Evolutionary conservation across 2,888 invertebrate genomes (phyloP).

Genomic region (Proisotoma minuta): DNA sequence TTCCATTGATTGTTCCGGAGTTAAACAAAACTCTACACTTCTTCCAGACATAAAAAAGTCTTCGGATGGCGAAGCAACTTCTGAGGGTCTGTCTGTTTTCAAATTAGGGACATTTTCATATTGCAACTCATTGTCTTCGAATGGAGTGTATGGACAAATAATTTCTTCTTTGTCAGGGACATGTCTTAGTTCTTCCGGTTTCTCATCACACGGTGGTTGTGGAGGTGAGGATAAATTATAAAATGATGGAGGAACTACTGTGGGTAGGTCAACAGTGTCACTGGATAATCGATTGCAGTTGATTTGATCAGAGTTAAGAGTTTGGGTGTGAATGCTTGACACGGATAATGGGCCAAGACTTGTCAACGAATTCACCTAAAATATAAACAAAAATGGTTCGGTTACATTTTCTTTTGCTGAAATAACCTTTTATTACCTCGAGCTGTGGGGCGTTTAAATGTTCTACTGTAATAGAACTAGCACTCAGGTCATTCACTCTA

Average conservation of each 20-base stretch:
- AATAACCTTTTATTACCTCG: conserved; percentile 29
- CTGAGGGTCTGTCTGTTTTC: too few relatives aligned
- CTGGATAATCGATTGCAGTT: conserved; percentile 38
- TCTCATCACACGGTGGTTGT: background rate
- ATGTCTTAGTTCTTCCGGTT: background rate
- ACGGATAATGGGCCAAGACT: conserved; percentile 36
- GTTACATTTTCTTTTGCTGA: background rate
- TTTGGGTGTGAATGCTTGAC: conserved; percentile 34
- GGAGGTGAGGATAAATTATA: conserved; percentile 32
- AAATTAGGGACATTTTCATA: background rate
- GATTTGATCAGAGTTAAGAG: conserved; percentile 38
- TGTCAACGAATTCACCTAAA: conserved; percentile 39
- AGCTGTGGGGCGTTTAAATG: conserved; percentile 40
- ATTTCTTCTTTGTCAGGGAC: conserved; percentile 29
- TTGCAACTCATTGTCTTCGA: background rate
- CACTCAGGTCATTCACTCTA: conserved; percentile 44
- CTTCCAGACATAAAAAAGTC: background rate
- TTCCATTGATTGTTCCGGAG: background rate
- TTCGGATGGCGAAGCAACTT: background rate
- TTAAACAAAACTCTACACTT: background rate
- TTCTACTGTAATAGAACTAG: conserved; percentile 39
- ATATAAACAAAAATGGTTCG: conserved; percentile 6
- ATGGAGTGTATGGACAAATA: conserved; percentile 22
- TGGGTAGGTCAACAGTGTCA: conserved; percentile 37
- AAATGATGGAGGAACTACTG: conserved; percentile 41